Base-by-base conservation (phyloP, 2,888 invertebrate genomes). In the Diarsia rubi region DNA sequence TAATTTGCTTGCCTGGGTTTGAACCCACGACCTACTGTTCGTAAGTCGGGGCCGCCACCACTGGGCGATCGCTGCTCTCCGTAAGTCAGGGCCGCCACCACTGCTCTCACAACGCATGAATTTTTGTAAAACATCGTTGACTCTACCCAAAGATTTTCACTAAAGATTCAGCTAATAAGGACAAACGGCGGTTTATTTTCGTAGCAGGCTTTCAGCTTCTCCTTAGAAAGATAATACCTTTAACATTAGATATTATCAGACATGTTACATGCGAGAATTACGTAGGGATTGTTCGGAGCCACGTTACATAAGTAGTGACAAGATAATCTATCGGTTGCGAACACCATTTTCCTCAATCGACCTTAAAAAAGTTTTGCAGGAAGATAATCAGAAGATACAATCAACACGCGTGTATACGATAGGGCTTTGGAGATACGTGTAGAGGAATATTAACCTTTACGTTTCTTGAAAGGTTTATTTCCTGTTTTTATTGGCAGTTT, bases 261-360 rank as follows among this genome's bases (percentile, higher is more conserved):
- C 62, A 71, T 82, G 69, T 82, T 54, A 85, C 78, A 79, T 66
- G 68, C 65, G 68, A 69, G 75, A 76, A 87, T 82, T 85, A 74
- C 78, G 74, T 54, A 73, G 52, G 57, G 73, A 79, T 78, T 67
- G 80, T 69, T 77, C 70, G 37, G 24, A 66, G 67, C 31, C 27
- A 73, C 57, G 78, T 79, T 73, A 79, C 72, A 67, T 79, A 82
- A 85, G 73, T 82, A 78, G 77, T 79, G 83, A 82, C 85, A 78
- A 65, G 60, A 71, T 85, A 85, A 87, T 86, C 78, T 87, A 85
- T 87, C 62, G 80, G 65, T 66, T 68, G 64, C 62, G 73, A 60
- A 70, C 54, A 77, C 57, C 72, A 59, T 85, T 85, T 85, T 87
- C 88, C 86, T 87, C 70, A 72, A 82, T 71, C 65, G 68, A 64